Base-by-base conservation (phyloP, 2,797 vertebrate genomes). In the Coregonus suidteri region DNA sequence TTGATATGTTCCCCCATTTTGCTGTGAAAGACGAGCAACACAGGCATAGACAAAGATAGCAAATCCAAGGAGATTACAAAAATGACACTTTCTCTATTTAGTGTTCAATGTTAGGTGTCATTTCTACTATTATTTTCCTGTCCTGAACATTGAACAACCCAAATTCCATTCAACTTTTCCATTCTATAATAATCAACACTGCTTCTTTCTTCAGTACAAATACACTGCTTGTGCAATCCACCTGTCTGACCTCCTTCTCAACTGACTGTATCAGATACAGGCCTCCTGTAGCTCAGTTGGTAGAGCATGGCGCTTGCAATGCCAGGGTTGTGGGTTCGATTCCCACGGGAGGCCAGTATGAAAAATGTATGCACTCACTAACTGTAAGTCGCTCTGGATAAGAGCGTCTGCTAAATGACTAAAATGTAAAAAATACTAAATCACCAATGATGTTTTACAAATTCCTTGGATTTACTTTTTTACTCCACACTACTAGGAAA, bases 1-100 rank as follows among this genome's bases (percentile, higher is more conserved):
- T 85, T 82, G 9, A 79, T 30, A 41, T 41, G 4, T 71, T 75
- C 71, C 31, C 76, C 54, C 52, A 6, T 73, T 81, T 54, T 72
- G 13, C 47, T 1, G 3, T 78, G 71, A 80, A 76, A 81, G 59
- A 71, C 47, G 15, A 31, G 31, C 74, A 82, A 67, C 75, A 66
- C 79, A 73, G 76, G 66, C 34, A 62, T 15, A 73, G 64, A 73
- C n/a, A 73, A 73, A 54, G 65, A 56, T 30, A 20, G 14, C 47
- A 70, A 56, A 15, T 34, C 67, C 13, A 47, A 67, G 41, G 9
- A 53, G 62, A 73, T 66, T 54, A 67, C 64, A 68, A 30, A 72
- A 74, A 73, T 56, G 47, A 30, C 41, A 41, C 35, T 65, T 65
- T 31, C 56, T 59, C 54, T 59, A 20, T 59, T 59, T 20, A 59